These are phyloP conservation scores for Idaea dimidiata DNA, from an alignment of 2,888 invertebrate species.

Conservation along the genomic window DNA sequence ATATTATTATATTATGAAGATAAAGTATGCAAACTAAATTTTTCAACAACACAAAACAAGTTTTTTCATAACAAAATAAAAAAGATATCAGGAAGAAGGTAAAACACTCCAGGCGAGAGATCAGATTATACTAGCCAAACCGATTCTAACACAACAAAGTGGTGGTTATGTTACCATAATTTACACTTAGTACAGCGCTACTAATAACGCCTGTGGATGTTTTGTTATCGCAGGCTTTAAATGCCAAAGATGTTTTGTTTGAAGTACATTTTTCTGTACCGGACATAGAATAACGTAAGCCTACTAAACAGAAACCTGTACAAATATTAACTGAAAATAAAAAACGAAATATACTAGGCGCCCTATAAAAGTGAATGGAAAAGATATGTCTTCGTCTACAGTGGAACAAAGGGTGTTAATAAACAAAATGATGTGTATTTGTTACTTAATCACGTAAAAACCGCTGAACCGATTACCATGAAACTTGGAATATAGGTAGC, in stretches of 20 bases:
- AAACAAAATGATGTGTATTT: too few species aligned
- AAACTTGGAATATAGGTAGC: too few species aligned
- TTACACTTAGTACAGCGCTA: background rate
- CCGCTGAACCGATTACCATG: too few species aligned
- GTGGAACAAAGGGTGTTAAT: too few species aligned
- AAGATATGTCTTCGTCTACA: too few species aligned
- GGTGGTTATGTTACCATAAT: background rate
- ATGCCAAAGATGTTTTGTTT: background rate
- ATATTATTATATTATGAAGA: background rate
- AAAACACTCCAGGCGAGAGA: background rate
- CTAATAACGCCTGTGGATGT: background rate
- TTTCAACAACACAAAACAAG: background rate
- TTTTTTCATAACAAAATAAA: background rate
- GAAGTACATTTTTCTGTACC: background rate
- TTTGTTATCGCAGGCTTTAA: background rate
- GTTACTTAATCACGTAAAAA: too few species aligned
- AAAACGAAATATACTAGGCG: background rate
- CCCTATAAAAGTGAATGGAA: too few species aligned
- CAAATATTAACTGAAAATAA: too few species aligned
- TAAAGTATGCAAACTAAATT: background rate
- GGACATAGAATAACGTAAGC: background rate
- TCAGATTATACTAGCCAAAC: background rate
- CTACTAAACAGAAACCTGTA: background rate
- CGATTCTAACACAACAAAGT: background rate
- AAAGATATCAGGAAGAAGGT: background rate